phyloP scores from a whole-genome alignment of 1,140 invertebrate genomes.

The Papilio dardanus region DNA sequence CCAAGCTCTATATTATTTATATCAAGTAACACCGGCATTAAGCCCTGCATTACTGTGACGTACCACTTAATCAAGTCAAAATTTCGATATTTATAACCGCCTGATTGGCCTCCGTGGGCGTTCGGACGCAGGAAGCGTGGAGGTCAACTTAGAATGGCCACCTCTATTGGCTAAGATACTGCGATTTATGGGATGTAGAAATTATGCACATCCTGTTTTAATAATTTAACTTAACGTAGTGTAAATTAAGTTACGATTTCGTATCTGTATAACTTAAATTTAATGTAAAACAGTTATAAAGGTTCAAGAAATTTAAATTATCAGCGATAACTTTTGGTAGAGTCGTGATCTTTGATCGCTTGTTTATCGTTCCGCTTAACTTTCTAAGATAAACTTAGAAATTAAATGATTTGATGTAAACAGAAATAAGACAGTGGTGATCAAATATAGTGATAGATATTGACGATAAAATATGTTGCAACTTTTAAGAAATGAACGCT shows the following conservation, averaged over 20 bases:
- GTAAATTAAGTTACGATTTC: neutral
- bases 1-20: slow-evolving; percentile 50
- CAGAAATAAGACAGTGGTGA: slow-evolving; percentile 3
- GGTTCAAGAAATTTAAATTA: neutral
- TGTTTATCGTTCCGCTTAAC: slow-evolving; percentile 18
- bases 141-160: neutral
- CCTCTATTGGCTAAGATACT: neutral
- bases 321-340: neutral
- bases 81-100: slow-evolving; percentile 44
- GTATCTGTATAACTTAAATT: neutral
- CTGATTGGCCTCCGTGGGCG: slow-evolving; percentile 34
- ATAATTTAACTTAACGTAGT: neutral
- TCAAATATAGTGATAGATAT: neutral
- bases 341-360: slow-evolving; percentile 6
- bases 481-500: neutral
- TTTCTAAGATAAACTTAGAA: slow-evolving; percentile 23
- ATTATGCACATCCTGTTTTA: slow-evolving; percentile 21
- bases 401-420: slow-evolving; percentile 10
- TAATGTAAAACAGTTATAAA: neutral
- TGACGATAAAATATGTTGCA: neutral
- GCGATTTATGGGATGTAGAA: slow-evolving; percentile 6
- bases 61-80: slow-evolving; percentile 54
- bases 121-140: slow-evolving; percentile 38
- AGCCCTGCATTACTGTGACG: slow-evolving; percentile 51
- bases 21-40: slow-evolving; percentile 52